Base-by-base conservation (phyloP, 2,888 invertebrate genomes). In the Acronicta alni region DNA sequence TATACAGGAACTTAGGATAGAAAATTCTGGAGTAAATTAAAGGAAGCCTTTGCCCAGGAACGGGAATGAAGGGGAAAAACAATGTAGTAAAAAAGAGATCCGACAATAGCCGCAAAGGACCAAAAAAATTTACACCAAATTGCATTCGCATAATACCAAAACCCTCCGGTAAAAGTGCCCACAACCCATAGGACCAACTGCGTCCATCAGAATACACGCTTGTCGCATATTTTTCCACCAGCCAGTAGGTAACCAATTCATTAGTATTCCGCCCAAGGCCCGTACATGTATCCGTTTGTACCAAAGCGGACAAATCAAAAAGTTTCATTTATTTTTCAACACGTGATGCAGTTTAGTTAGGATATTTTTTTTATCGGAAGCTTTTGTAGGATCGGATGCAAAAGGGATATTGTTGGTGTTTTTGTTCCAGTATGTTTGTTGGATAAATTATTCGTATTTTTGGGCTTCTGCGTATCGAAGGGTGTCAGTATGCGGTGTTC, bases 221-320 rank as follows among this genome's bases (percentile, higher is more conserved):
- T 69, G 66, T 44, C 67, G 45, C 55, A 61, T 70, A 66, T 67
- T 75, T 75, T 66, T 68, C 72, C 73, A 52, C 60, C 57, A 69
- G 65, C 71, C 73, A 41, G 65, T 59, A 72, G 74, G 78, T 79
- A 75, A 77, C 82, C 82, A 81, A 83, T 86, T 86, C 85, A 86
- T 86, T 87, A 86, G 83, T 83, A 86, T 86, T 84, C 86, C 59
- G 71, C 59, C 74, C 71, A 74, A 64, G 71, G 68, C 65, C 53
- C 49, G 59, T 66, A 61, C 72, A 57, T n/a, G 63, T 72, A 72
- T 59, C 67, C 64, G 73, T 64, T 72, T 75, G 61, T 75, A 53
- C 51, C 58, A 51, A 65, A 72, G 65, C 67, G 71, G 65, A 77
- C 75, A 75, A 81, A 82, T 80, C 82, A 77, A 82, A 81, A 80